Evolutionary conservation across 2,113 vertebrate genomes (phyloP).

Genomic region (Recurvirostra avosetta): DNA sequence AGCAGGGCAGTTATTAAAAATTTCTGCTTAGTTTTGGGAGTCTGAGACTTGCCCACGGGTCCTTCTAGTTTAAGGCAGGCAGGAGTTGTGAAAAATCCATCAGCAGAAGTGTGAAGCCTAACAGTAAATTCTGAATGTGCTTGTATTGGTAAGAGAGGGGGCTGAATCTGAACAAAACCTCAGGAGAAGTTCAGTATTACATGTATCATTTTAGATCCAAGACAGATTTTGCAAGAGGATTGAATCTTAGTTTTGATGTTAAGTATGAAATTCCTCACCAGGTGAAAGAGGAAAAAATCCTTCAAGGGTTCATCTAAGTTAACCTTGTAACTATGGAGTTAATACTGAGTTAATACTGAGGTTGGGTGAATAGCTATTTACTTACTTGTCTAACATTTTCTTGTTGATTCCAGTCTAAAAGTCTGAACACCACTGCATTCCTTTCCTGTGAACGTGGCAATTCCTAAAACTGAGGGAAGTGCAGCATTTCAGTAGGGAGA

Average conservation of each 20-base stretch:
- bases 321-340: background rate
- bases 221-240: background rate
- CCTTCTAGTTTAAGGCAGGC: background rate
- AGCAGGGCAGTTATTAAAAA: background rate
- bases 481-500: constrained; percentile 42
- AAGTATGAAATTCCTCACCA: background rate
- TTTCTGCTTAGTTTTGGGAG: background rate
- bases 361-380: constrained; percentile 40
- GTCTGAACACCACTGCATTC: constrained; percentile 46
- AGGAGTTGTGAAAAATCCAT: background rate
- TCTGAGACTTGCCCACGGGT: background rate
- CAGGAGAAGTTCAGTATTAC: background rate
- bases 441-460: constrained; percentile 50
- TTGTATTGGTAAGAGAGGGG: background rate
- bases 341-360: background rate
- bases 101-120: background rate
- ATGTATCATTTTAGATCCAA: background rate
- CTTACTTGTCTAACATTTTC: constrained; percentile 39
- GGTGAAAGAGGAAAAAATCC: background rate
- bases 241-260: background rate
- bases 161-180: background rate
- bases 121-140: background rate
- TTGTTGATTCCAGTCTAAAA: constrained; percentile 29
- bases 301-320: background rate
- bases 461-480: constrained; percentile 29